Evolutionary conservation across 2,888 invertebrate genomes (phyloP).

Genomic region (Syritta pipiens): DNA sequence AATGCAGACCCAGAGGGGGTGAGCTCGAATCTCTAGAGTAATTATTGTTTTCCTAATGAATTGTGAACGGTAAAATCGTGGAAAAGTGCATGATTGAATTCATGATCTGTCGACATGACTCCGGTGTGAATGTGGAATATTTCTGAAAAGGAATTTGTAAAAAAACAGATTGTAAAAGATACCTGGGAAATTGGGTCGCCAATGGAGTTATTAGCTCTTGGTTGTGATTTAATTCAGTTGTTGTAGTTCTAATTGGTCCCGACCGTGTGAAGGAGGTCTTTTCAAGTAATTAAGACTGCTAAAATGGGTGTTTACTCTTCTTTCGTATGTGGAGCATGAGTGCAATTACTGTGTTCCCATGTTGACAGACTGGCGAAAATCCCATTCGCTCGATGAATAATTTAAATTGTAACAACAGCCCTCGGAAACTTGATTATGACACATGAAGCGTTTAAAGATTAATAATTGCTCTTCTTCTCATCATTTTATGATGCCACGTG

Average conservation of each 20-base stretch:
- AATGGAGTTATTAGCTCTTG: slow-evolving; percentile 60
- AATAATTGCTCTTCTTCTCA: slow-evolving; percentile 56
- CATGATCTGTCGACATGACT: slow-evolving; percentile 69
- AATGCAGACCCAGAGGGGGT: not conserved
- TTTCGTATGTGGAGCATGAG: slow-evolving; percentile 26
- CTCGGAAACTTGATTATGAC: slow-evolving; percentile 54
- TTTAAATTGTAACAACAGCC: slow-evolving; percentile 24
- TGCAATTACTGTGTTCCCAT: no score
- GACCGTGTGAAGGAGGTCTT: slow-evolving; percentile 60
- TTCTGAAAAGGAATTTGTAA: slow-evolving; percentile 36
- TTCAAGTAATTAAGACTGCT: slow-evolving; percentile 51
- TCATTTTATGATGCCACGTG: slow-evolving; percentile 38
- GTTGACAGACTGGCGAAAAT: not conserved
- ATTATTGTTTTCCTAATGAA: slow-evolving; percentile 64
- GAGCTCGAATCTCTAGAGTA: not conserved
- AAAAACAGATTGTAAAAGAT: slow-evolving; percentile 33
- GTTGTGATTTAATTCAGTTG: slow-evolving; percentile 54
- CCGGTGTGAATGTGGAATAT: slow-evolving; percentile 55
- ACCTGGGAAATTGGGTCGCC: slow-evolving; percentile 59
- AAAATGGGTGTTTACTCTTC: slow-evolving; percentile 45
- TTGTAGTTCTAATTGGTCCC: slow-evolving; percentile 42
- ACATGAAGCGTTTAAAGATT: slow-evolving; percentile 65
- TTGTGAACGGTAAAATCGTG: slow-evolving; percentile 68
- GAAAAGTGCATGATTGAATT: slow-evolving; percentile 67
- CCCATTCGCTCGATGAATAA: not conserved